A percentile compares a stretch with the other conserved stretches of the same genome.
phyloP scores from a whole-genome alignment of 2,888 invertebrate species.

The Saturnia japonica region DNA sequence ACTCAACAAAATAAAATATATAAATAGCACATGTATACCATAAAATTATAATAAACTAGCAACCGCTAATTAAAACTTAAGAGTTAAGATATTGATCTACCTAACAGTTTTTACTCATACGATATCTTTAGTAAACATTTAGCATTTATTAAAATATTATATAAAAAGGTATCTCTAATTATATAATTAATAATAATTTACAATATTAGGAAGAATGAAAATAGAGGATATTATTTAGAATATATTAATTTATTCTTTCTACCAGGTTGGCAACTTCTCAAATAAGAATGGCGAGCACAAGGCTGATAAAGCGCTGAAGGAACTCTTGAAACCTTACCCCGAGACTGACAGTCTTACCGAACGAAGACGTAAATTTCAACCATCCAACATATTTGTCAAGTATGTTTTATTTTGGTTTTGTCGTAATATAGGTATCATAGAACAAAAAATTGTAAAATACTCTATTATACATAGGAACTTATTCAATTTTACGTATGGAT shows the following conservation, averaged over 20 bases:
- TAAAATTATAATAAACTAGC: no score
- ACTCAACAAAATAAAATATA: no score
- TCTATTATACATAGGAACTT: no score
- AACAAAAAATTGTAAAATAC: no score
- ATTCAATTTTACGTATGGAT: no score
- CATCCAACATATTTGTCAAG: constrained; percentile 59
- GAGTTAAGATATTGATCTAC: no score
- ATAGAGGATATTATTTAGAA: not conserved
- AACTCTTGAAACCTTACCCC: constrained; percentile 64
- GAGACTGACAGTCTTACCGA: constrained; percentile 68
- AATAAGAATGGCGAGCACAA: constrained; percentile 65
- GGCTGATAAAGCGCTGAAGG: constrained; percentile 67
- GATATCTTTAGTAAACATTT: no score
- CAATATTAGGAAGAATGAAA: not conserved
- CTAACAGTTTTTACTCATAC: no score
- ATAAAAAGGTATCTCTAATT: not conserved
- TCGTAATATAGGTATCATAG: no score
- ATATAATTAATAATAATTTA: not conserved
- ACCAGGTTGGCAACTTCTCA: constrained; percentile 66
- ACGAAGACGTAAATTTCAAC: constrained; percentile 58
- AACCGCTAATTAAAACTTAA: no score
- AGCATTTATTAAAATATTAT: no score
- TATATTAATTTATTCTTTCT: not conserved
- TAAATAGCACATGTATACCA: no score
- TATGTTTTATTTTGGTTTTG: constrained; percentile 29